phyloP scores from a whole-genome alignment of 1,140 invertebrate genomes.

The Lepidostoma basale region DNA sequence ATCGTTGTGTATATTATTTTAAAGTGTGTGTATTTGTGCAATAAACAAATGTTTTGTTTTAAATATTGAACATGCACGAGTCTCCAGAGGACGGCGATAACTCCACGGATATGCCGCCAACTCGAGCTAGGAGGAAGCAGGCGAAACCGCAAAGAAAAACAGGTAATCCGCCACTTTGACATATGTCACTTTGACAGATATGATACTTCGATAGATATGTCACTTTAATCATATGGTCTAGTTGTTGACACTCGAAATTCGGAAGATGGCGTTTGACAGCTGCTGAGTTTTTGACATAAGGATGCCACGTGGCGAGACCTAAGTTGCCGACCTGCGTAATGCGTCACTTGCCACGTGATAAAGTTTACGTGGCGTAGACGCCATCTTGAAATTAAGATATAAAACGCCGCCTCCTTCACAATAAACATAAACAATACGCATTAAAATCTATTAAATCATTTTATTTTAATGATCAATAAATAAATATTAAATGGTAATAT shows the following conservation, averaged over 20 bases:
- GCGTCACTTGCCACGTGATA: conserved; percentile 29
- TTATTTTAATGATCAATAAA: not conserved
- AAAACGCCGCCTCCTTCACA: not conserved
- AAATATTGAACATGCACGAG: not conserved
- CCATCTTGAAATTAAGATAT: not conserved
- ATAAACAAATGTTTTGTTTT: too few relatives aligned
- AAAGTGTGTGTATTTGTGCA: too few relatives aligned
- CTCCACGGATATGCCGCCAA: conserved; percentile 17
- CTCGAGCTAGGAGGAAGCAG: conserved; percentile 35
- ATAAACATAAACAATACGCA: not conserved
- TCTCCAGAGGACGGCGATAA: not conserved
- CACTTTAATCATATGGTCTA: not conserved
- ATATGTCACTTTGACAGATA: conserved; percentile 2
- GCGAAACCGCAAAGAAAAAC: conserved; percentile 41
- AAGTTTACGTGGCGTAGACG: not conserved
- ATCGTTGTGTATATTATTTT: too few relatives aligned
- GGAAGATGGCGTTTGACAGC: not conserved
- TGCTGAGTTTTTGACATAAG: conserved; percentile 21
- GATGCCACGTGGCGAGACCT: conserved; percentile 33
- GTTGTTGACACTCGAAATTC: not conserved
- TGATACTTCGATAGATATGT: not conserved
- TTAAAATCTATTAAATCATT: not conserved
- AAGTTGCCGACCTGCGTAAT: conserved; percentile 37
- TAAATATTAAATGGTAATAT: not conserved
- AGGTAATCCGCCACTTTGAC: conserved; percentile 26